These are phyloP conservation scores for Pachycephala philippinensis DNA, from an alignment of 2,113 vertebrate species.

Conservation along the genomic window DNA sequence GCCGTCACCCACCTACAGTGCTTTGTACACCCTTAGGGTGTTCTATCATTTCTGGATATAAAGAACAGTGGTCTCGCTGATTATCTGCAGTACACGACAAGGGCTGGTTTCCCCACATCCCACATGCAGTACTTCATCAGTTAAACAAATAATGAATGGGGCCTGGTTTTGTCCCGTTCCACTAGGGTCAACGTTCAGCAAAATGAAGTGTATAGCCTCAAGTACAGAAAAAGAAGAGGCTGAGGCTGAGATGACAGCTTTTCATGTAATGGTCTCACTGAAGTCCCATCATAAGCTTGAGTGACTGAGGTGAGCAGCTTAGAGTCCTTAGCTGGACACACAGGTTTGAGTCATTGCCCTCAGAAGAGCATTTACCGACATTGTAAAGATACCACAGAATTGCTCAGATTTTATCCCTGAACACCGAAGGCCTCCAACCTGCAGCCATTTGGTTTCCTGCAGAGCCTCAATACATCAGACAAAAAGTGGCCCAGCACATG, in stretches of 20 bases:
- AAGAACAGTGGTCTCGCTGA: neutral
- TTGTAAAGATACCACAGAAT: neutral
- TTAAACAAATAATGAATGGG: neutral
- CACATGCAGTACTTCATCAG: neutral
- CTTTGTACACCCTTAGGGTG: rapidly evolving
- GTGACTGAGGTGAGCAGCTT: neutral
- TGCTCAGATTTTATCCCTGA: neutral
- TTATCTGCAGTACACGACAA: neutral
- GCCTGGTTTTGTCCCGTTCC: neutral
- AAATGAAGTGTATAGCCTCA: neutral
- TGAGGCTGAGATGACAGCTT: neutral
- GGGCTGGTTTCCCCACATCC: neutral
- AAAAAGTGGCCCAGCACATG: neutral
- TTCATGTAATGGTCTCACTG: neutral
- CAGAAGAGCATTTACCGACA: neutral
- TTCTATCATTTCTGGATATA: neutral
- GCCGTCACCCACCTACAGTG: rapidly evolving
- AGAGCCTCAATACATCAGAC: neutral
- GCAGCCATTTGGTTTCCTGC: constrained; percentile 19
- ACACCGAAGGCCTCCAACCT: neutral
- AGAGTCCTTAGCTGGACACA: neutral
- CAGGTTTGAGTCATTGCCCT: constrained; percentile 20
- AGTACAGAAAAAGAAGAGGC: neutral
- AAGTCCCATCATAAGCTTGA: neutral
- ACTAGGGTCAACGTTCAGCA: rapidly evolving